Conservation (phyloP, 1,140 invertebrate genomes). For the Cydia amplana region DNA sequence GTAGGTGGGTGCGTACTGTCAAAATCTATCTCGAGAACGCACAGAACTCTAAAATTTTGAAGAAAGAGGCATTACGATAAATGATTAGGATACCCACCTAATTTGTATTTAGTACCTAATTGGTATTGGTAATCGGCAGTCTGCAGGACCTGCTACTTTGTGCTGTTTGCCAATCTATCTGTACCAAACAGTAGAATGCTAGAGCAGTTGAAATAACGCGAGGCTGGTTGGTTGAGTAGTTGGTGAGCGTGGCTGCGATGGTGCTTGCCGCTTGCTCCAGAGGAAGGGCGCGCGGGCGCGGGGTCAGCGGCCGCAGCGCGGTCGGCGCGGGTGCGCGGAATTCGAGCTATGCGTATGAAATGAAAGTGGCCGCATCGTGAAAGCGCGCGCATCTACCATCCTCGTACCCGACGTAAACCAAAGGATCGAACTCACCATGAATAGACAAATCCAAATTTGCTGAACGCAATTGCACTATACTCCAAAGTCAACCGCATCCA, state of each 20-base stretch:
- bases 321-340: constrained; percentile 71
- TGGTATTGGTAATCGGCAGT: too few relatives aligned
- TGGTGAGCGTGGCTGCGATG: constrained; percentile 41
- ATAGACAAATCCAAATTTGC: constrained; percentile 70
- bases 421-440: constrained; percentile 68
- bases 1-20: too few relatives aligned
- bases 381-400: constrained; percentile 73
- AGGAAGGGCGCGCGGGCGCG: constrained; percentile 70
- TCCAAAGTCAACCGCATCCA: constrained; percentile 70
- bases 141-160: background rate
- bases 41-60: background rate
- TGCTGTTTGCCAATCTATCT: background rate
- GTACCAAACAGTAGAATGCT: background rate
- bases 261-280: constrained; percentile 51
- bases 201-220: constrained; percentile 2
- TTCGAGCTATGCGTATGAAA: constrained; percentile 78
- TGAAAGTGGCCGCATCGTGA: constrained; percentile 77
- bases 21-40: too few relatives aligned
- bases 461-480: constrained; percentile 58
- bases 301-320: constrained; percentile 75
- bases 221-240: constrained; percentile 16
- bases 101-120: too few relatives aligned
- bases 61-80: background rate
- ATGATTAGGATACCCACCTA: too few relatives aligned
- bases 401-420: constrained; percentile 44